phyloP scores from a whole-genome alignment of 2,888 invertebrate species.

The Leptinotarsa peninsularis region DNA sequence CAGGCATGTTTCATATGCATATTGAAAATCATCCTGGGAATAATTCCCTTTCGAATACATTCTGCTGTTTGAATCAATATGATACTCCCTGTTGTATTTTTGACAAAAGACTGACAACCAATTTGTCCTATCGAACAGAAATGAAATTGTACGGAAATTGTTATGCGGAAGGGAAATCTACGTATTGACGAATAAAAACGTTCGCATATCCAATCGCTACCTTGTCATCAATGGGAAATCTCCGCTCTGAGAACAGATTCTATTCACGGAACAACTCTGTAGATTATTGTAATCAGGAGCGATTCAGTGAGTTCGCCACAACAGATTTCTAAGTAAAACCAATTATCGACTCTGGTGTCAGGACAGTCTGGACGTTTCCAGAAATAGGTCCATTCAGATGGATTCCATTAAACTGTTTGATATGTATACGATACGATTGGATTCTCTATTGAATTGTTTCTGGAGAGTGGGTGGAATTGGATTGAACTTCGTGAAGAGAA shows the following conservation, averaged over 20 bases:
- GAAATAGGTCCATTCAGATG: background rate
- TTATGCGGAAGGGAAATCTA: background rate
- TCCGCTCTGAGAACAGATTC: background rate
- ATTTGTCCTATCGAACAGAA: background rate
- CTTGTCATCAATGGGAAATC: background rate
- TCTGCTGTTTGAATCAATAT: too few relatives aligned
- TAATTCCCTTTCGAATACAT: too few relatives aligned
- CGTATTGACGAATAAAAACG: background rate
- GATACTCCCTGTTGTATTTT: too few relatives aligned
- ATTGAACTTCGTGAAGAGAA: background rate
- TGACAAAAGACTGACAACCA: background rate
- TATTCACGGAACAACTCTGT: background rate
- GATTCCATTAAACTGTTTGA: background rate
- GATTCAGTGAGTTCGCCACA: background rate
- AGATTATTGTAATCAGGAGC: background rate
- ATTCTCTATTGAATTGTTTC: background rate
- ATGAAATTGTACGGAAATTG: background rate
- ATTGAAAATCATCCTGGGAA: too few relatives aligned
- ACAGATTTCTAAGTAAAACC: background rate
- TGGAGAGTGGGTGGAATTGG: too few relatives aligned
- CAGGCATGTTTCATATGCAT: too few relatives aligned
- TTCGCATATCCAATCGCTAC: background rate
- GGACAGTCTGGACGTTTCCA: background rate
- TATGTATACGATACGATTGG: background rate
- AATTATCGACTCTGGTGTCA: background rate